phyloP scores from a whole-genome alignment of 53 echinoderm and acorn worm species.

The Crossaster papposus region DNA sequence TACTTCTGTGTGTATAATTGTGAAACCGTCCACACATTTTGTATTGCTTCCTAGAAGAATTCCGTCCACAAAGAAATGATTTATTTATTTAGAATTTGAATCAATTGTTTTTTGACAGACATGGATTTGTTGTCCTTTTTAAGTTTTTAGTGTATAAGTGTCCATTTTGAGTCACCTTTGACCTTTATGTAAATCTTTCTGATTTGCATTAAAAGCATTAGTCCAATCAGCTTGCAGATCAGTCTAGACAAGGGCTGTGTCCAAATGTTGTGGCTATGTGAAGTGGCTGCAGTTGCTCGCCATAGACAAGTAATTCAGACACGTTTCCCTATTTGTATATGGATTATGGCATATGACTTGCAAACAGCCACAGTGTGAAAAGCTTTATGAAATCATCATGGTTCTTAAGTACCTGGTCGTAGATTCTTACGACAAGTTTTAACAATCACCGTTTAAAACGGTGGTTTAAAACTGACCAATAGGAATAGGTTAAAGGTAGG shows the following conservation, averaged over 20 bases:
- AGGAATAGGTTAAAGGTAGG: too few species aligned
- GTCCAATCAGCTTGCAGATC: background rate
- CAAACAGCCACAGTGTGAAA: background rate
- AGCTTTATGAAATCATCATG: too few species aligned
- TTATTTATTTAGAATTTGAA: background rate
- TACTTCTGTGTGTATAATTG: background rate
- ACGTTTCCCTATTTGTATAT: background rate
- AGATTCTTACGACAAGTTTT: too few species aligned
- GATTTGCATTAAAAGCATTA: background rate
- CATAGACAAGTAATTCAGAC: background rate
- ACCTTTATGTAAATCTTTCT: conserved; percentile 1
- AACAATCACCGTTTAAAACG: too few species aligned
- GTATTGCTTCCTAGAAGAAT: background rate
- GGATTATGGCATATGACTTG: background rate
- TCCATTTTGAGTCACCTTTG: background rate
- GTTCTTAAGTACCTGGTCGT: too few species aligned
- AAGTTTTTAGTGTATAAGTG: background rate
- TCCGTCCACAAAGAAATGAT: background rate
- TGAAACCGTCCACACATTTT: background rate
- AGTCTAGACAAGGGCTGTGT: background rate
- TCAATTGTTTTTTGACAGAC: background rate
- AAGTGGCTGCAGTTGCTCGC: too few species aligned
- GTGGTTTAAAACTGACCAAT: too few species aligned
- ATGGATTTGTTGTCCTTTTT: background rate
- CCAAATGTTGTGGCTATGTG: too few species aligned